phyloP scores from a whole-genome alignment of 1,140 invertebrate species.

The Musca domestica region DNA sequence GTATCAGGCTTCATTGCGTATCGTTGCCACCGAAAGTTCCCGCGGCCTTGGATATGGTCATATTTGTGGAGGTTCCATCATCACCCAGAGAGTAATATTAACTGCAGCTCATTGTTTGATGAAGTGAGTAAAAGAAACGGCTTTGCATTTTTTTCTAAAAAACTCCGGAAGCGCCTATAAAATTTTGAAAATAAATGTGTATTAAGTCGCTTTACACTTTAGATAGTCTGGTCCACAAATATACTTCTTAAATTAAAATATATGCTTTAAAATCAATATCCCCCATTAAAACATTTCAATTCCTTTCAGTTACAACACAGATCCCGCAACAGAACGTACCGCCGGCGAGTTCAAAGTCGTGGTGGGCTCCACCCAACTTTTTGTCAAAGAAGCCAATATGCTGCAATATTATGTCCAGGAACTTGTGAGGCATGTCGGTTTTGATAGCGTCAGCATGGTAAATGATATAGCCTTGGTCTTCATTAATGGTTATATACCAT shows the following conservation, averaged over 20 bases:
- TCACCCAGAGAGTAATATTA: slow-evolving; percentile 28
- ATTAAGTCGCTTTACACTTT: no score
- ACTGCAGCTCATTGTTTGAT: slow-evolving; percentile 42
- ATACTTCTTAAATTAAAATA: no score
- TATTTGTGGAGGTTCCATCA: slow-evolving; percentile 38
- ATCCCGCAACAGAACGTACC: not conserved
- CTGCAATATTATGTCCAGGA: slow-evolving; percentile 15
- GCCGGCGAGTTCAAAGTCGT: slow-evolving; percentile 20
- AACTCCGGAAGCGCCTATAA: not conserved
- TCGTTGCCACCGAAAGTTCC: not conserved
- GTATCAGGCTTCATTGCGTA: slow-evolving; percentile 22
- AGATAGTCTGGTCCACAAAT: no score
- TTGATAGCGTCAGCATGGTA: not conserved
- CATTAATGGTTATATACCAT: slow-evolving; percentile 40
- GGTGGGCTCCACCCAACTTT: slow-evolving; percentile 34
- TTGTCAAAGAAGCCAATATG: not conserved
- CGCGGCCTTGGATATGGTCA: slow-evolving; percentile 15
- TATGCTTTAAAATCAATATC: not conserved
- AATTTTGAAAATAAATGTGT: not conserved
- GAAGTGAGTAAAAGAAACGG: slow-evolving; percentile 15
- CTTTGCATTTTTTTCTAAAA: not conserved
- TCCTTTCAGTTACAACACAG: not conserved
- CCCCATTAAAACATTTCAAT: not conserved
- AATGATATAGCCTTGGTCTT: slow-evolving; percentile 39
- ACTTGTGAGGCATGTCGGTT: slow-evolving; percentile 30